Evolutionary conservation across 2,888 invertebrate species (phyloP).

Genomic region (Drosophila birchii): DNA sequence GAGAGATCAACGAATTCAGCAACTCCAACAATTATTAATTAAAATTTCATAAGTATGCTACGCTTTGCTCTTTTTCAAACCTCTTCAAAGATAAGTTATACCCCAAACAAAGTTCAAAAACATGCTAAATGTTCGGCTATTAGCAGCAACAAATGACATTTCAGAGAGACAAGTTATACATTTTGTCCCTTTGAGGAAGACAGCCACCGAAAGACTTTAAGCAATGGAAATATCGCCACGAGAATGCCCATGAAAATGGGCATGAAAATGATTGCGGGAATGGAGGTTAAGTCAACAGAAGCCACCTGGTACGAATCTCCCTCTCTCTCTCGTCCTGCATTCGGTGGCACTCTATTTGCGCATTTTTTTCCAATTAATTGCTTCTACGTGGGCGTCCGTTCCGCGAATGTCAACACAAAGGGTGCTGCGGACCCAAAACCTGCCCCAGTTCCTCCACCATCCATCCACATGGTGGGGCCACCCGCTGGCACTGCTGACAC

Average conservation of each 20-base stretch:
- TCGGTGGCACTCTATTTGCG: conserved; percentile 66
- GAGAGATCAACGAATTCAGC: neutral
- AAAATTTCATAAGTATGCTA: neutral
- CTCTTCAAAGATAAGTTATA: neutral
- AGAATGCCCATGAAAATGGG: conserved; percentile 1
- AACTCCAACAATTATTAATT: neutral
- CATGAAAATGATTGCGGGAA: conserved; percentile 4
- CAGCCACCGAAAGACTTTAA: conserved; percentile 19
- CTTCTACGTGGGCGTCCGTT: conserved; percentile 65
- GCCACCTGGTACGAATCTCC: conserved; percentile 26
- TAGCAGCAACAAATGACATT: conserved; percentile 54
- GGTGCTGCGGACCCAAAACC: conserved; percentile 37
- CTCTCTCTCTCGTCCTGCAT: conserved; percentile 5
- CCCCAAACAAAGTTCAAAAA: neutral
- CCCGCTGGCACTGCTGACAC: conserved; percentile 64
- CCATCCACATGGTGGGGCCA: neutral
- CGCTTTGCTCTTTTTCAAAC: neutral
- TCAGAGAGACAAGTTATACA: conserved; percentile 27
- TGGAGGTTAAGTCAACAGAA: conserved; percentile 72
- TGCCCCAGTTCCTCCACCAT: neutral
- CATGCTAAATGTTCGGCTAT: conserved; percentile 46
- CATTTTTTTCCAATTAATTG: conserved; percentile 79
- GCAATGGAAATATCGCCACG: conserved; percentile 18
- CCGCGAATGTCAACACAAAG: conserved; percentile 72
- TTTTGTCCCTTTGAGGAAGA: neutral